Evolutionary conservation across 2,797 vertebrate species (phyloP).

Genomic region (Poeciliopsis paucimaculata): DNA sequence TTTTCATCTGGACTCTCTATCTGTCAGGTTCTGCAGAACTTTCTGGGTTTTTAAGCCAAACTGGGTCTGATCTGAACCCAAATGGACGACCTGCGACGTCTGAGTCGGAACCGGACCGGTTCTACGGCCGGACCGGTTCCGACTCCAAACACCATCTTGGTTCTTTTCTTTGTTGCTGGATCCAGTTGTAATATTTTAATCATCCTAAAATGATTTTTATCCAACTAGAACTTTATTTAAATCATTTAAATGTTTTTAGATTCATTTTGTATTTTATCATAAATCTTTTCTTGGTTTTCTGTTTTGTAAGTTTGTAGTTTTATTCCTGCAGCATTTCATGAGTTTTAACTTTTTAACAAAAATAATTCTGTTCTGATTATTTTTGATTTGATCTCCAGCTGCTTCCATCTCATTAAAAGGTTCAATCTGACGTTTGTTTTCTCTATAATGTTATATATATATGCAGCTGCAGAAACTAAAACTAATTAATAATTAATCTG

Average conservation of each 20-base stretch:
- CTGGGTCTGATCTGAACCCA: background rate
- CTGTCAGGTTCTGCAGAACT: background rate
- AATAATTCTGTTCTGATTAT: background rate
- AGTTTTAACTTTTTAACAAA: background rate
- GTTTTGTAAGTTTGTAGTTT: background rate
- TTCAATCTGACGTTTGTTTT: background rate
- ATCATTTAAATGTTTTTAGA: background rate
- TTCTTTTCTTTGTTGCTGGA: fast-evolving
- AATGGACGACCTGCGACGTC: background rate
- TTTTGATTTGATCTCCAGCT: background rate
- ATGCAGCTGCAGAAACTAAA: too few species aligned
- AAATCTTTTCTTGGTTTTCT: too few species aligned
- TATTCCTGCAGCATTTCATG: background rate
- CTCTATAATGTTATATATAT: too few species aligned
- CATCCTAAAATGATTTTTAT: too few species aligned
- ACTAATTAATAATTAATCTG: too few species aligned
- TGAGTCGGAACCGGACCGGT: too few species aligned
- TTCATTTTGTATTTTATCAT: background rate
- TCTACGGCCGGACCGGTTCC: background rate
- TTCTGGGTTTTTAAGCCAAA: background rate
- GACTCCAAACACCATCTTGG: background rate
- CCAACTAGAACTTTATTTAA: background rate
- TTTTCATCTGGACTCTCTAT: background rate
- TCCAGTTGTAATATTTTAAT: too few species aligned
- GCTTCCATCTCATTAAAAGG: background rate